A percentile compares a stretch with the other conserved stretches of the same genome.
Conservation (phyloP, 2,888 invertebrate species). For the Hydraecia micacea region DNA sequence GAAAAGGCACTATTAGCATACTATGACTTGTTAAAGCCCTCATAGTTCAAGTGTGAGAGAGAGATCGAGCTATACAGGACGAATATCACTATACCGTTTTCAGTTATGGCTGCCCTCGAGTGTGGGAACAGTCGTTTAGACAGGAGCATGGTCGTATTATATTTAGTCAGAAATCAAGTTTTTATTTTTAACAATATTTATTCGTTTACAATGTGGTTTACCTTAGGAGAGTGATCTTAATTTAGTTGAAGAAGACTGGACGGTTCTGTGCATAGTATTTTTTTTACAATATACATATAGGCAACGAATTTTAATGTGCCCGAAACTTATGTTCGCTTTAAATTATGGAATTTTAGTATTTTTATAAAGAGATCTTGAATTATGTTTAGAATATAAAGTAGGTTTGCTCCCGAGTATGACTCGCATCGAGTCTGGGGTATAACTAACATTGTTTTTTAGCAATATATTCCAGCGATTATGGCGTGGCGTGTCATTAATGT, state of each 20-base stretch:
- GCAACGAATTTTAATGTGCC: slow-evolving; percentile 9
- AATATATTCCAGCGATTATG: not conserved
- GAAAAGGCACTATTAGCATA: too few relatives aligned
- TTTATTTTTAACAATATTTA: slow-evolving; percentile 8
- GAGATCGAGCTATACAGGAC: not conserved
- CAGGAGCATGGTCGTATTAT: not conserved
- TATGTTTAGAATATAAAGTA: slow-evolving; percentile 10
- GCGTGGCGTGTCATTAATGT: not conserved
- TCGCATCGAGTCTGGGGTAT: slow-evolving; percentile 44
- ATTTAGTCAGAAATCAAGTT: not conserved
- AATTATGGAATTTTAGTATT: slow-evolving; percentile 24
- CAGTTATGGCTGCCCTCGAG: not conserved
- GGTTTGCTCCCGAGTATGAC: slow-evolving; percentile 14
- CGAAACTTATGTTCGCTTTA: slow-evolving; percentile 7
- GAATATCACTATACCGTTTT: not conserved
- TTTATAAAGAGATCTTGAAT: slow-evolving; percentile 11
- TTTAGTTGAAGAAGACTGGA: slow-evolving; percentile 6
- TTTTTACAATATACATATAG: not conserved
- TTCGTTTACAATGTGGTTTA: not conserved
- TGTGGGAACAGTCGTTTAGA: not conserved
- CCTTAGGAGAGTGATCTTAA: not conserved
- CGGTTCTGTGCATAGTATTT: slow-evolving; percentile 1
- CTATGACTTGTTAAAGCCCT: not conserved
- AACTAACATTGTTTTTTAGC: not conserved
- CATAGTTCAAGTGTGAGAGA: slow-evolving; percentile 2